phyloP scores from a whole-genome alignment of 2,797 vertebrate genomes.

The Pterois miles region DNA sequence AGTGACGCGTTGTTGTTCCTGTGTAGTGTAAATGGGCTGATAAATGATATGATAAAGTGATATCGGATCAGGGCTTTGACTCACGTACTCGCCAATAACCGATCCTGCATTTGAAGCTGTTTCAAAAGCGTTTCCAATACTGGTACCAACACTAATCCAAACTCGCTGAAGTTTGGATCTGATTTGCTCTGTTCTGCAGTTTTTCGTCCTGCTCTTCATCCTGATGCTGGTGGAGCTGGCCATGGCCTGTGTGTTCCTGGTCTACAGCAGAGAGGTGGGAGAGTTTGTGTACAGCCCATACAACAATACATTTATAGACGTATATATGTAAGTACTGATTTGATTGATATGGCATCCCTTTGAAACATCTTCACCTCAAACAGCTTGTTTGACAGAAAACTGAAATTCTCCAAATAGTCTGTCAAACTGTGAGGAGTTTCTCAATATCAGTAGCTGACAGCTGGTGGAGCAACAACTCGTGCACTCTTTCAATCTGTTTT shows the following conservation, averaged over 20 bases:
- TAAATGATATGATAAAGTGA: neutral
- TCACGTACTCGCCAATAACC: neutral
- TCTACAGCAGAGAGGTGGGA: conserved; percentile 69
- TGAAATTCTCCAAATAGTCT: neutral
- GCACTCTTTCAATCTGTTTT: too few relatives aligned
- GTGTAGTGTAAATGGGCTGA: neutral
- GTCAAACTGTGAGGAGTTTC: neutral
- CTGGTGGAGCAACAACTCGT: neutral
- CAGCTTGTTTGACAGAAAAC: neutral
- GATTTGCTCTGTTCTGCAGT: conserved; percentile 51
- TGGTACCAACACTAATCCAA: neutral
- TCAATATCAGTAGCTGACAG: neutral
- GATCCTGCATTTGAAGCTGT: neutral
- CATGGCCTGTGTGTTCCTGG: conserved; percentile 75
- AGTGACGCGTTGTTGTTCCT: neutral
- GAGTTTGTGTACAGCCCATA: neutral
- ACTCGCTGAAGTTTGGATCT: neutral
- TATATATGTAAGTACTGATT: neutral
- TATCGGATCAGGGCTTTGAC: neutral
- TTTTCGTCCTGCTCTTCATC: conserved; percentile 73
- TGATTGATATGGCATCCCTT: neutral
- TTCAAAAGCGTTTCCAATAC: neutral
- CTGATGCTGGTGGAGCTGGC: conserved; percentile 80
- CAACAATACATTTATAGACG: neutral
- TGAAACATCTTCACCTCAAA: neutral